A percentile compares a stretch with the other conserved stretches of the same genome.
Evolutionary conservation across 2,888 invertebrate species (phyloP).

Genomic region (Oasisia sp.): DNA sequence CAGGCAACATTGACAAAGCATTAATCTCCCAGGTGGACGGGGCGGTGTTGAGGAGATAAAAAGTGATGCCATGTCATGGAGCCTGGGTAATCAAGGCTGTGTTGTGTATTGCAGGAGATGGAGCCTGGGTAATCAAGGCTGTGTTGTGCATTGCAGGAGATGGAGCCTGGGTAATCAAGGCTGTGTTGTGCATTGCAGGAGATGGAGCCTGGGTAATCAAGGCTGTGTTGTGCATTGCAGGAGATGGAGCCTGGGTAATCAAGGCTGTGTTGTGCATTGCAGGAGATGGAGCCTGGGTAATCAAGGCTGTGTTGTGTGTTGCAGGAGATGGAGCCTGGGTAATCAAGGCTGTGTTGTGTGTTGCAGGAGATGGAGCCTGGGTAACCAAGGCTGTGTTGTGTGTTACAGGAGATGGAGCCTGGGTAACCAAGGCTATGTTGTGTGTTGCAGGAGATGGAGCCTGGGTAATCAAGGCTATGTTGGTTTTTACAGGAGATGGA

Average conservation of each 20-base stretch:
- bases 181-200: conserved; percentile 48
- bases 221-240: conserved; percentile 40
- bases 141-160: conserved; percentile 63
- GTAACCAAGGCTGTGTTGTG: conserved; percentile 25
- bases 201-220: no score
- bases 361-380: conserved; percentile 74
- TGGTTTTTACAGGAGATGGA: conserved; percentile 70
- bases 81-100: neutral
- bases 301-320: conserved; percentile 23
- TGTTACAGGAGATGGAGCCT: conserved; percentile 72
- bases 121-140: no score
- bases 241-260: no score
- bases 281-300: no score
- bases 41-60: no score
- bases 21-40: no score
- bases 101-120: conserved; percentile 69
- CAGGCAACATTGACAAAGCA: no score
- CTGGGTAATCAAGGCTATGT: conserved; percentile 26
- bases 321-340: conserved; percentile 76
- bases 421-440: conserved; percentile 26
- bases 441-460: conserved; percentile 71
- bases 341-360: conserved; percentile 25
- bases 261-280: conserved; percentile 22
- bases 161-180: no score
- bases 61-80: no score